Conservation (phyloP, 2,797 vertebrate species). For the Paratrypauchen microcephalus region DNA sequence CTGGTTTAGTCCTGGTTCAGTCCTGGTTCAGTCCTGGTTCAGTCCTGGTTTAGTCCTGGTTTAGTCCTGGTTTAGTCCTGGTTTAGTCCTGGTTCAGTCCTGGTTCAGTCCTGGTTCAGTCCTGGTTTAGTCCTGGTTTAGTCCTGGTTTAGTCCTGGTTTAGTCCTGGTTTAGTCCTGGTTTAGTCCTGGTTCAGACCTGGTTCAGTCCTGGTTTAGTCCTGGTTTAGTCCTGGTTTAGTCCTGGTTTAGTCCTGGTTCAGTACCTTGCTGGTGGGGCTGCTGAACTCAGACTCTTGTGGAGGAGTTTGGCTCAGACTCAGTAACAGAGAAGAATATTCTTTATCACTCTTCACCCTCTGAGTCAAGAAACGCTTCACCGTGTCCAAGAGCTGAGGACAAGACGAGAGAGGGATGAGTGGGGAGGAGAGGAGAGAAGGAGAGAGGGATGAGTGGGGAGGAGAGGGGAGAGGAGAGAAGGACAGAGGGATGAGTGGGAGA, state of each 20-base stretch:
- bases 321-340: slow-evolving; percentile 93
- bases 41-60: too few relatives aligned
- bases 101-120: too few relatives aligned
- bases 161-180: too few relatives aligned
- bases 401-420: not conserved
- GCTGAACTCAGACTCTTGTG: slow-evolving; percentile 89
- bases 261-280: slow-evolving; percentile 93
- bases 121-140: too few relatives aligned
- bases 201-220: not conserved
- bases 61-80: not conserved
- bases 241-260: not conserved
- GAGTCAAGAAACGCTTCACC: slow-evolving; percentile 95
- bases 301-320: slow-evolving; percentile 93
- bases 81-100: too few relatives aligned
- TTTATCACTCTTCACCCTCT: slow-evolving; percentile 95
- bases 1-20: not conserved
- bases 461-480: not conserved
- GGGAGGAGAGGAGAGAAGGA: too few relatives aligned
- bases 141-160: too few relatives aligned
- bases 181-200: too few relatives aligned
- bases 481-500: too few relatives aligned
- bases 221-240: too few relatives aligned
- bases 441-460: not conserved
- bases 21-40: too few relatives aligned
- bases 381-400: slow-evolving; percentile 83